Evolutionary conservation across 1,140 invertebrate genomes (phyloP).

Genomic region (Probaryconus sp.): DNA sequence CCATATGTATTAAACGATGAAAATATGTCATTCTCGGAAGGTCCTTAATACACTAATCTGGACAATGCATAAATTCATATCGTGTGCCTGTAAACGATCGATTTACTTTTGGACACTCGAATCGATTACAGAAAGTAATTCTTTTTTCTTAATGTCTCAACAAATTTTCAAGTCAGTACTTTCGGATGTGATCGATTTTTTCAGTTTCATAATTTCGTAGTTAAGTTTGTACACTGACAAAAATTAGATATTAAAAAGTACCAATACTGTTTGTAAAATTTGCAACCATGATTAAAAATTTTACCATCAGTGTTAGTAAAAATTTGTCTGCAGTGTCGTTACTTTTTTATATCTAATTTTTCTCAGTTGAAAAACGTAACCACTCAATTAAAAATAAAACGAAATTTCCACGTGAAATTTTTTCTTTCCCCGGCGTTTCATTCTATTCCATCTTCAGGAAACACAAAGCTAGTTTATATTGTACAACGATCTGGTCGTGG

Average conservation of each 20-base stretch:
- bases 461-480: conserved; percentile 60
- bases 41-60: conserved; percentile 13
- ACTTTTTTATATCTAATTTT: too few relatives aligned
- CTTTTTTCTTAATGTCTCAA: conserved; percentile 2
- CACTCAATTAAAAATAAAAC: too few relatives aligned
- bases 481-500: conserved; percentile 58
- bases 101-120: background rate
- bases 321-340: too few relatives aligned
- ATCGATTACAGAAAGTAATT: background rate
- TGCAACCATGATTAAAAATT: too few relatives aligned
- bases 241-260: too few relatives aligned
- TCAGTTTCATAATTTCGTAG: too few relatives aligned
- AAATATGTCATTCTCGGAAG: conserved; percentile 28
- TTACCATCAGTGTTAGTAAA: too few relatives aligned
- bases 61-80: conserved; percentile 14
- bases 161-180: too few relatives aligned
- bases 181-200: too few relatives aligned
- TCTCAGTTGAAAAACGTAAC: too few relatives aligned
- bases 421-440: conserved; percentile 13
- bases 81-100: conserved; percentile 7
- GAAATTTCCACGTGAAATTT: conserved; percentile 5
- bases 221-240: too few relatives aligned
- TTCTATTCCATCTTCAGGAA: conserved; percentile 59
- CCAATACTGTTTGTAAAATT: too few relatives aligned
- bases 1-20: conserved; percentile 60